These are phyloP conservation scores for Cyprinus carpio DNA, from an alignment of 2,113 vertebrate species.

Conservation along the genomic window DNA sequence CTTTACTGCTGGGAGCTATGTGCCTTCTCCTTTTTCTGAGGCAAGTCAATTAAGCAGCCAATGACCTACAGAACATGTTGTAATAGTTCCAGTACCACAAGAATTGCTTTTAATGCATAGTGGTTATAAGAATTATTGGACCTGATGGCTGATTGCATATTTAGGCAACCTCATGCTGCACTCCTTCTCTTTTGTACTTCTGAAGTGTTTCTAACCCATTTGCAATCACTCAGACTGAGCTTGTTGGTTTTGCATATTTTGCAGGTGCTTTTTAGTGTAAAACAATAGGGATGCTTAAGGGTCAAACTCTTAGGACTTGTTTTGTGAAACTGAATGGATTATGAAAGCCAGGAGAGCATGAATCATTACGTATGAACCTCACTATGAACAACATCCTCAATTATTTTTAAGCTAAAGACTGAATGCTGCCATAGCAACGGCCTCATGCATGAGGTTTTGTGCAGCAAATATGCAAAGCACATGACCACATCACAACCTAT, in stretches of 20 bases:
- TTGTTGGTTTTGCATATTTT: background rate
- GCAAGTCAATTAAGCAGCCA: constrained; percentile 78
- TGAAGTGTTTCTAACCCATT: background rate
- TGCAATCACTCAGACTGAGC: background rate
- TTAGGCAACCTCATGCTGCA: constrained; percentile 29
- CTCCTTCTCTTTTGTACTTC: background rate
- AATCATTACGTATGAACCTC: constrained; percentile 16
- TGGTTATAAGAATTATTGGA: constrained; percentile 75
- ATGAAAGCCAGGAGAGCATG: background rate
- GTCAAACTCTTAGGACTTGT: background rate
- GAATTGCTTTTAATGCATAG: constrained; percentile 76
- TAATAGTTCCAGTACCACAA: constrained; percentile 68
- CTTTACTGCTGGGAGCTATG: constrained; percentile 58
- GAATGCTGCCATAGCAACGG: constrained; percentile 11
- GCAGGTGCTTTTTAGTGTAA: background rate
- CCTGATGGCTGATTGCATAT: constrained; percentile 69
- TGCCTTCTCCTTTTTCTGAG: constrained; percentile 64
- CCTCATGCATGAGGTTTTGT: background rate
- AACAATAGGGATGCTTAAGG: background rate
- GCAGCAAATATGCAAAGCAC: background rate
- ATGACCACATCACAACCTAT: background rate
- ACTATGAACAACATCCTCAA: constrained; percentile 26
- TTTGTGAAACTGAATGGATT: background rate
- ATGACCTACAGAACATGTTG: constrained; percentile 74
- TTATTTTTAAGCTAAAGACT: constrained; percentile 6